Conservation (phyloP, 92 coral and sea anemone species). For the Plumapathes pennacea region DNA sequence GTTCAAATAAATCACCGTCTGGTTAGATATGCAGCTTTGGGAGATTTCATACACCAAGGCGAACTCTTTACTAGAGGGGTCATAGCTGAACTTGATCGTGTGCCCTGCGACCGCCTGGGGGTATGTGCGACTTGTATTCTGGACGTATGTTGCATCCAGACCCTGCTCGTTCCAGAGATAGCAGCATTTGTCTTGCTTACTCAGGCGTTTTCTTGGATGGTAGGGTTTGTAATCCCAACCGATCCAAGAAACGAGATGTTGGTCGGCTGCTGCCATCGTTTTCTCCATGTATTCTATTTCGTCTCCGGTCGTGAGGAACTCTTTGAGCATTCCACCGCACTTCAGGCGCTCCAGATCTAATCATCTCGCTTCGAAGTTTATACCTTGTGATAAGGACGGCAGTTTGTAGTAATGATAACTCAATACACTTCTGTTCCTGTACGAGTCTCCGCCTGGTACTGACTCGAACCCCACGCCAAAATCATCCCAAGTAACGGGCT, state of each 20-base stretch:
- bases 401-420: slow-evolving; percentile 86
- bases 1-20: slow-evolving; percentile 74
- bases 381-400: slow-evolving; percentile 56
- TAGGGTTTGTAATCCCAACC: slow-evolving; percentile 93
- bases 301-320: slow-evolving; percentile 54
- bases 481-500: slow-evolving; percentile 95
- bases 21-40: slow-evolving; percentile 62
- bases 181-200: slow-evolving; percentile 26
- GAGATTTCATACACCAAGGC: slow-evolving; percentile 58
- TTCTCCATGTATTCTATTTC: slow-evolving; percentile 44
- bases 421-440: slow-evolving; percentile 83
- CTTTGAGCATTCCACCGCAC: slow-evolving; percentile 96
- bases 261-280: slow-evolving; percentile 81
- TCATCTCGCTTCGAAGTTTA: slow-evolving; percentile 64
- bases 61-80: slow-evolving; percentile 63
- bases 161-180: slow-evolving; percentile 71
- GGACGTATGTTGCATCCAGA: slow-evolving; percentile 61
- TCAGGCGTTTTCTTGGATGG: slow-evolving; percentile 36
- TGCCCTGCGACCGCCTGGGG: slow-evolving; percentile 98
- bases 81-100: slow-evolving; percentile 64
- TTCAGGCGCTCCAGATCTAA: slow-evolving; percentile 60
- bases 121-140: slow-evolving; percentile 76
- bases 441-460: slow-evolving; percentile 87
- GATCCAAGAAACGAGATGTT: slow-evolving; percentile 83
- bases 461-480: slow-evolving; percentile 84